Percentiles rank a stretch among this genome's conserved stretches.
These are phyloP conservation scores for Aselliscus stoliczkanus DNA, from an alignment of 2,797 vertebrate genomes.

Conservation along the genomic window DNA sequence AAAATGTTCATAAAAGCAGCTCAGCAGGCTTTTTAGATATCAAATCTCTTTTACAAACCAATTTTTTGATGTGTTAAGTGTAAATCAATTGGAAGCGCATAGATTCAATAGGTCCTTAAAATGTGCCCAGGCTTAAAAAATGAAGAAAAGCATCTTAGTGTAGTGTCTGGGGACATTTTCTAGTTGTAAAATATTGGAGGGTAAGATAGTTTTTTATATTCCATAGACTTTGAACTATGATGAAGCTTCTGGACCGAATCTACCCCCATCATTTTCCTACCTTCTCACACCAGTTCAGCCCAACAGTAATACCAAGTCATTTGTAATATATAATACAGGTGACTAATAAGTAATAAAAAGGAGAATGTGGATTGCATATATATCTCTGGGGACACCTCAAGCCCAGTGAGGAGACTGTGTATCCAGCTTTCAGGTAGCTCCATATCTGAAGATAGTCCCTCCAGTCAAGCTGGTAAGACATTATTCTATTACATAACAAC, in stretches of 20 bases:
- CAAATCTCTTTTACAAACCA: constrained; percentile 60
- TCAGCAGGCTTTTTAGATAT: constrained; percentile 26
- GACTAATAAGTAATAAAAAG: not conserved
- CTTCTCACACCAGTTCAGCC: not conserved
- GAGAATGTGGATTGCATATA: not conserved
- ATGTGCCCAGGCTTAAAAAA: constrained; percentile 20
- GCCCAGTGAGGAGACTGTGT: not conserved
- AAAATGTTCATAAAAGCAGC: constrained; percentile 48
- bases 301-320: not conserved
- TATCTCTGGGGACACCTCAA: not conserved
- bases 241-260: not conserved
- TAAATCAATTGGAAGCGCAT: constrained; percentile 55
- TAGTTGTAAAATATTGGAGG: not conserved
- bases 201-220: not conserved
- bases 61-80: constrained; percentile 63
- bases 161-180: not conserved
- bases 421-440: not conserved
- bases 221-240: not conserved
- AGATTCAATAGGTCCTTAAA: constrained; percentile 41
- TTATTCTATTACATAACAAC: not conserved
- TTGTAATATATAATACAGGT: not conserved
- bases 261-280: not conserved
- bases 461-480: not conserved
- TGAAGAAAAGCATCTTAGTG: constrained; percentile 24
- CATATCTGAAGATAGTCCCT: not conserved